A percentile compares a stretch with the other conserved stretches of the same genome.
Evolutionary conservation across 2,113 vertebrate genomes (phyloP).

Genomic region (Vidua chalybeata): DNA sequence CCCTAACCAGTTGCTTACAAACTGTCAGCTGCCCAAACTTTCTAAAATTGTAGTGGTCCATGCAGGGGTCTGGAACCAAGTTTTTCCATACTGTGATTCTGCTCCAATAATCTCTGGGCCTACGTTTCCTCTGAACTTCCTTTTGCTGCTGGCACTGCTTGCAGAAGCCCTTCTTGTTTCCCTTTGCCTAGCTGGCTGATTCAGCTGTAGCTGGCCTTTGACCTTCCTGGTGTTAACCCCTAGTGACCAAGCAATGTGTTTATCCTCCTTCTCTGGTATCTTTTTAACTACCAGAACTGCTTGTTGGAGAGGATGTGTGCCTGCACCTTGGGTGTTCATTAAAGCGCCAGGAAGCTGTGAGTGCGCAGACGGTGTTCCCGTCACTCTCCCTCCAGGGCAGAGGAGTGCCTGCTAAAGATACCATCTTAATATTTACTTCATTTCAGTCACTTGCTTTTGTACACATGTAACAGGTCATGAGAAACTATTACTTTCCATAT

Average conservation of each 20-base stretch:
- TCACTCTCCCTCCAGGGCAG: background rate
- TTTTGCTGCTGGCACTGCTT: background rate
- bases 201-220: background rate
- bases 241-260: background rate
- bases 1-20: background rate
- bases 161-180: background rate
- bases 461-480: conserved; percentile 28
- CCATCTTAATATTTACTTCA: conserved; percentile 38
- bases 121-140: background rate
- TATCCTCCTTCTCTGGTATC: background rate
- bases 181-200: background rate
- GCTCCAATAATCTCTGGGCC: background rate
- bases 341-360: background rate
- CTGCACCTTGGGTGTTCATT: background rate
- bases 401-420: conserved; percentile 41
- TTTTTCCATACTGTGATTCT: background rate
- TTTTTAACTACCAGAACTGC: background rate
- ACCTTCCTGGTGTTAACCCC: conserved; percentile 16
- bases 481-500: conserved; percentile 52
- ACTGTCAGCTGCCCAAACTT: background rate
- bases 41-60: background rate
- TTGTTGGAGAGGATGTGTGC: background rate
- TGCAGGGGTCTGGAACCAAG: background rate
- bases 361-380: background rate
- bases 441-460: conserved; percentile 38